Conservation (phyloP, 2,888 invertebrate species). For the Deladenus siricidicola region DNA sequence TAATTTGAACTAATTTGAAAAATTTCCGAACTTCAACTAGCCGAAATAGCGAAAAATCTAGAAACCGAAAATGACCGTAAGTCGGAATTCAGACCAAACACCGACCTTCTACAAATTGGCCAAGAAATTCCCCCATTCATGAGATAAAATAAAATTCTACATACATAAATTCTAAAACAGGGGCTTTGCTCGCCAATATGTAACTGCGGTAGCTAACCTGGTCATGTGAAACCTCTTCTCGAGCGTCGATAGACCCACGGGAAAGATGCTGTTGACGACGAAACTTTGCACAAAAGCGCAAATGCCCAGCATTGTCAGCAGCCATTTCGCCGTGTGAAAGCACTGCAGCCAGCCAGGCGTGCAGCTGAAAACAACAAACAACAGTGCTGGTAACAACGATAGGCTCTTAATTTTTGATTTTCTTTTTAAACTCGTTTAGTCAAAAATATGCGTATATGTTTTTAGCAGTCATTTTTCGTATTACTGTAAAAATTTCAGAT, state of each 20-base stretch:
- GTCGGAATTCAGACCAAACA: too few species aligned
- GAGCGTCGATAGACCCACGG: constrained; percentile 48
- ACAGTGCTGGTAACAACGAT: too few species aligned
- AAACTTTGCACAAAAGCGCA: constrained; percentile 52
- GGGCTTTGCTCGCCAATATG: background rate
- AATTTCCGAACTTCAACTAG: too few species aligned
- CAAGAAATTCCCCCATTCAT: too few species aligned
- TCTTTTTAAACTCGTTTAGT: too few species aligned
- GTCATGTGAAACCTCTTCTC: constrained; percentile 51
- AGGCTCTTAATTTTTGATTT: too few species aligned
- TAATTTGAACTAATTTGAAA: too few species aligned
- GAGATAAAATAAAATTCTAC: too few species aligned
- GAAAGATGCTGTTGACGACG: constrained; percentile 51
- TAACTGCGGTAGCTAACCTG: constrained; percentile 38
- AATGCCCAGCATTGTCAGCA: constrained; percentile 47
- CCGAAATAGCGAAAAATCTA: too few species aligned
- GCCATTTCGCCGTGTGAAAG: constrained; percentile 48
- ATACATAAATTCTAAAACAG: background rate
- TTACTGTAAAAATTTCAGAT: background rate
- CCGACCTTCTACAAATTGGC: too few species aligned
- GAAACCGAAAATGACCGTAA: too few species aligned
- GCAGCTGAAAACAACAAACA: constrained; percentile 32
- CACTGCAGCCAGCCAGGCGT: constrained; percentile 48
- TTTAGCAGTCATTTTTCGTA: background rate
- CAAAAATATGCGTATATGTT: too few species aligned